A percentile compares a stretch with the other conserved stretches of the same genome.
phyloP scores from a whole-genome alignment of 2,888 invertebrate species.

The Hoplodrina blanda region DNA sequence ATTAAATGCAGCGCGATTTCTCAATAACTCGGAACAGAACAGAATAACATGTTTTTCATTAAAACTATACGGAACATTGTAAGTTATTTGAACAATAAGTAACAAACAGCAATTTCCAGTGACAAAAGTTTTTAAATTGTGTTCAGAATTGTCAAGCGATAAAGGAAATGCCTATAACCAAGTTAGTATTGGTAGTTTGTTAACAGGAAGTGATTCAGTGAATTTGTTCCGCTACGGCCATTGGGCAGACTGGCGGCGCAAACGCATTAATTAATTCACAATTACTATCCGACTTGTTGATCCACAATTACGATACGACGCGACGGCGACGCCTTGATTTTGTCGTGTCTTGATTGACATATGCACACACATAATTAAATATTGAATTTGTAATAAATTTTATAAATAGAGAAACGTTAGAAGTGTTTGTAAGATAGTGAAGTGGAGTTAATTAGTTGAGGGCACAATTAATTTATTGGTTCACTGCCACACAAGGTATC shows the following conservation, averaged over 20 bases:
- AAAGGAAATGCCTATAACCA: conserved; percentile 51
- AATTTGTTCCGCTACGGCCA: conserved; percentile 51
- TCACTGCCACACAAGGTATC: conserved; percentile 31
- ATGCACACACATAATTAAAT: conserved; percentile 15
- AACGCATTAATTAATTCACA: conserved; percentile 52
- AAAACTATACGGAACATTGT: conserved; percentile 45
- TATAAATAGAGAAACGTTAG: conserved; percentile 36
- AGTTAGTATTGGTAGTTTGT: conserved; percentile 43
- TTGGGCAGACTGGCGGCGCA: conserved; percentile 41
- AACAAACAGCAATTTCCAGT: conserved; percentile 26
- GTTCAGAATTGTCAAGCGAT: conserved; percentile 42
- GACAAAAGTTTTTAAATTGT: conserved; percentile 45
- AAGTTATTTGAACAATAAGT: conserved; percentile 31
- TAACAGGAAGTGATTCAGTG: conserved; percentile 57
- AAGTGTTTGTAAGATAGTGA: conserved; percentile 26
- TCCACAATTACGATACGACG: conserved; percentile 31
- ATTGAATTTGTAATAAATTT: conserved; percentile 26
- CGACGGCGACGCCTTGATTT: conserved; percentile 37
- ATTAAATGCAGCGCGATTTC: conserved; percentile 33
- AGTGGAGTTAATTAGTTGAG: conserved; percentile 37
- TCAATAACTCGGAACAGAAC: conserved; percentile 36
- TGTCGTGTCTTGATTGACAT: conserved; percentile 37
- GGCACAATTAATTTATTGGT: conserved; percentile 42
- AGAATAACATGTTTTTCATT: conserved; percentile 45
- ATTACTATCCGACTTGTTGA: conserved; percentile 41